Percentiles rank a stretch among this genome's conserved stretches.
Evolutionary conservation across 1,140 invertebrate genomes (phyloP).

Genomic region (Trichonephila clavata): DNA sequence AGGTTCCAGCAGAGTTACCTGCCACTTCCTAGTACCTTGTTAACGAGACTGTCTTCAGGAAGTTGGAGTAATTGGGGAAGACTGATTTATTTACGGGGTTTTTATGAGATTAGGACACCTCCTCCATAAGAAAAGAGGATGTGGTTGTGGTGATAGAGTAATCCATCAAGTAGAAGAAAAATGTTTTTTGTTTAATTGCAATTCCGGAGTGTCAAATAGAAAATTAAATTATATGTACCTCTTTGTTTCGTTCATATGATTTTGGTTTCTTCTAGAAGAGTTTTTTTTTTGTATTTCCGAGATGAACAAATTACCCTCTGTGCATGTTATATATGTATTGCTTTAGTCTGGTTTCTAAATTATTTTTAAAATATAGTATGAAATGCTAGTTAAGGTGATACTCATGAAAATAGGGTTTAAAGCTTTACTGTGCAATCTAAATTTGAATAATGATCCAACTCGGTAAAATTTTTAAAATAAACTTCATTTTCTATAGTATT

Average conservation of each 20-base stretch:
- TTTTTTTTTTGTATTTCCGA: neutral
- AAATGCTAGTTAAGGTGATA: no score
- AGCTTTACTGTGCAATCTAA: no score
- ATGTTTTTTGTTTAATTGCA: slow-evolving; percentile 9
- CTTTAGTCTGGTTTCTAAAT: no score
- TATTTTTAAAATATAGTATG: no score
- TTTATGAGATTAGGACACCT: slow-evolving; percentile 33
- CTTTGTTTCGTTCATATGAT: neutral
- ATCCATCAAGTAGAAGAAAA: slow-evolving; percentile 31
- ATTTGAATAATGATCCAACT: no score
- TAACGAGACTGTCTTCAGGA: slow-evolving; percentile 42
- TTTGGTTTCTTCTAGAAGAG: neutral
- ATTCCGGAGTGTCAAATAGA: slow-evolving; percentile 17
- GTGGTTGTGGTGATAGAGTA: neutral
- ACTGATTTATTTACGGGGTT: slow-evolving; percentile 56
- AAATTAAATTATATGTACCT: slow-evolving; percentile 10
- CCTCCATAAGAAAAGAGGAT: neutral
- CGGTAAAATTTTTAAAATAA: no score
- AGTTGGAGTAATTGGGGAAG: slow-evolving; percentile 49
- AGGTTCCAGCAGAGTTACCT: slow-evolving; percentile 41
- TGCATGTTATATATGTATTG: neutral
- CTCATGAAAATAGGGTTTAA: no score
- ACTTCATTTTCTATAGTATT: no score
- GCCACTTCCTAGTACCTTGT: slow-evolving; percentile 44
- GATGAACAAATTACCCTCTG: neutral